These are phyloP conservation scores for Delia radicum DNA, from an alignment of 1,140 invertebrate species.

Conservation along the genomic window DNA sequence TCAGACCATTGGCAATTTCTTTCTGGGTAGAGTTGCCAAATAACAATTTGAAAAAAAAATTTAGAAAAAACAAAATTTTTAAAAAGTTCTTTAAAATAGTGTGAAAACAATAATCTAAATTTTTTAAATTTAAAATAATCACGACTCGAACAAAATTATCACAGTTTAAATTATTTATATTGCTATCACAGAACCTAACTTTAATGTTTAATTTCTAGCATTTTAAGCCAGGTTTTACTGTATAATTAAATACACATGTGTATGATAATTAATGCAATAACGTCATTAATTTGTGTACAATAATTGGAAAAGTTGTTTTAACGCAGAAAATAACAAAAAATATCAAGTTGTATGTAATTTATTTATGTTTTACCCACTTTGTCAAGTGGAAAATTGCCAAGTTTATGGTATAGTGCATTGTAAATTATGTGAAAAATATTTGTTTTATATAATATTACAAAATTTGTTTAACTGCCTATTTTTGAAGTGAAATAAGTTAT, in stretches of 20 bases:
- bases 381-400: conserved; percentile 8
- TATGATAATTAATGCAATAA: conserved; percentile 10
- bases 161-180: too few relatives aligned
- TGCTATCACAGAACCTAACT: too few relatives aligned
- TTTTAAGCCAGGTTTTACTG: neutral
- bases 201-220: too few relatives aligned
- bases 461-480: neutral
- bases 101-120: too few relatives aligned
- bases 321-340: neutral
- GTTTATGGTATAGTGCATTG: neutral
- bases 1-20: too few relatives aligned
- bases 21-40: too few relatives aligned
- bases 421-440: conserved; percentile 3
- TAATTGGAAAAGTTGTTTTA: neutral
- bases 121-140: too few relatives aligned
- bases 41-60: too few relatives aligned
- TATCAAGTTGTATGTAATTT: neutral
- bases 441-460: neutral
- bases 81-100: too few relatives aligned
- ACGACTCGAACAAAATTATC: too few relatives aligned
- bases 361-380: conserved; percentile 19
- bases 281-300: neutral
- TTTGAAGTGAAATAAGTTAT: too few relatives aligned
- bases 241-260: neutral
- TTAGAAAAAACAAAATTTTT: too few relatives aligned